A percentile compares a stretch with the other conserved stretches of the same genome.
Evolutionary conservation across 2,888 invertebrate species (phyloP).

Genomic region (Spodoptera picta): DNA sequence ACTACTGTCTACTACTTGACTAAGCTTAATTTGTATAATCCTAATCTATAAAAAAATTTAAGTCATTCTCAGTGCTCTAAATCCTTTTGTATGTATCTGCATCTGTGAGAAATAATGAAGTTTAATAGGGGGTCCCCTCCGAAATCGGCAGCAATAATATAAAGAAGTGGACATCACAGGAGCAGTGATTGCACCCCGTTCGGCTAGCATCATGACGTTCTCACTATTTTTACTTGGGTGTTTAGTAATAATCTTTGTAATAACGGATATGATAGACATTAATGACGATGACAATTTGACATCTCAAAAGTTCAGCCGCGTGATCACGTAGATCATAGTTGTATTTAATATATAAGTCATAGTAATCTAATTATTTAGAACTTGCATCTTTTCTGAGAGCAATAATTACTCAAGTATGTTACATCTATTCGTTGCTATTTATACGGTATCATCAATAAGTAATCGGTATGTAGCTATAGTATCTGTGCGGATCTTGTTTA

Average conservation of each 20-base stretch:
- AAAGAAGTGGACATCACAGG: neutral
- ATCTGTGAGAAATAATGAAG: no score
- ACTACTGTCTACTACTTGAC: no score
- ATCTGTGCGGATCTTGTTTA: constrained; percentile 8
- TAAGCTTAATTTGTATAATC: no score
- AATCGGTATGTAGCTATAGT: constrained; percentile 14
- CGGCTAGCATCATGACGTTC: constrained; percentile 22
- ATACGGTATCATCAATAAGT: constrained; percentile 30
- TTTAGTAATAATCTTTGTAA: constrained; percentile 46
- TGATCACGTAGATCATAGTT: constrained; percentile 27
- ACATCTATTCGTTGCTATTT: constrained; percentile 31
- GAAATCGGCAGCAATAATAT: no score
- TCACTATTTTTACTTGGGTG: constrained; percentile 35
- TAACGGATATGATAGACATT: constrained; percentile 27
- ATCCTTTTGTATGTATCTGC: no score
- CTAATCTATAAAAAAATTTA: no score
- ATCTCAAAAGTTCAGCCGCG: constrained; percentile 34
- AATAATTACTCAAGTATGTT: constrained; percentile 42
- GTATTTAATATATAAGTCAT: constrained; percentile 36
- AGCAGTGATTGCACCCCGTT: constrained; percentile 43
- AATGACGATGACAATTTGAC: constrained; percentile 52
- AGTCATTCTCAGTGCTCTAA: no score
- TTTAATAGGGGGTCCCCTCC: no score
- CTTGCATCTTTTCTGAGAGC: constrained; percentile 28
- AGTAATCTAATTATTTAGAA: constrained; percentile 38